Percentiles rank a stretch among this genome's conserved stretches.
phyloP scores from a whole-genome alignment of 2,113 vertebrate species.

The Caranx melampygus region DNA sequence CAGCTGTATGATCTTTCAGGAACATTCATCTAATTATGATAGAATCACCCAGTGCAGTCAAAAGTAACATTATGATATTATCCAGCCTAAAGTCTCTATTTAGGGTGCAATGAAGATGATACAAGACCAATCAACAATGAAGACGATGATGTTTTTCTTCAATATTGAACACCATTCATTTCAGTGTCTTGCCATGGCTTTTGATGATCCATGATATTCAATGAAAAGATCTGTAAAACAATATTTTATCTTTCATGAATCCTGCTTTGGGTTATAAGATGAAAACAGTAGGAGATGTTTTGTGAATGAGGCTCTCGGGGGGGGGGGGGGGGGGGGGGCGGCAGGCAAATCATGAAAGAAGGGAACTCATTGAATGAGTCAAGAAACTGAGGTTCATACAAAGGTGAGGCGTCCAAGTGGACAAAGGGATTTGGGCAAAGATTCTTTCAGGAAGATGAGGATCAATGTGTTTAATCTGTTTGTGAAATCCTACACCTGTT shows the following conservation, averaged over 20 bases:
- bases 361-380: no score
- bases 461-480: background rate
- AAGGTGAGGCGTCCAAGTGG: background rate
- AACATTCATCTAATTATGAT: background rate
- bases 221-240: background rate
- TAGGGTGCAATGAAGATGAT: background rate
- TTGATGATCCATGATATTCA: background rate
- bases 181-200: background rate
- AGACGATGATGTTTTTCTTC: background rate
- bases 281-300: background rate
- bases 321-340: no score
- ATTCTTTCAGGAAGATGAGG: background rate
- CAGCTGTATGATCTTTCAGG: no score
- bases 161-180: background rate
- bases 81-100: background rate
- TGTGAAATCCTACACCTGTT: background rate
- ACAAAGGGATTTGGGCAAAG: background rate
- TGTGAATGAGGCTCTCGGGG: background rate
- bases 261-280: background rate
- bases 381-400: background rate
- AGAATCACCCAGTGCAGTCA: background rate
- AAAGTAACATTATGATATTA: background rate
- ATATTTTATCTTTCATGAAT: background rate
- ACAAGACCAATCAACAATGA: background rate
- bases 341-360: background rate